Percentiles rank a stretch among this genome's conserved stretches.
Evolutionary conservation across 2,113 vertebrate species (phyloP).

Genomic region (Mola mola): DNA sequence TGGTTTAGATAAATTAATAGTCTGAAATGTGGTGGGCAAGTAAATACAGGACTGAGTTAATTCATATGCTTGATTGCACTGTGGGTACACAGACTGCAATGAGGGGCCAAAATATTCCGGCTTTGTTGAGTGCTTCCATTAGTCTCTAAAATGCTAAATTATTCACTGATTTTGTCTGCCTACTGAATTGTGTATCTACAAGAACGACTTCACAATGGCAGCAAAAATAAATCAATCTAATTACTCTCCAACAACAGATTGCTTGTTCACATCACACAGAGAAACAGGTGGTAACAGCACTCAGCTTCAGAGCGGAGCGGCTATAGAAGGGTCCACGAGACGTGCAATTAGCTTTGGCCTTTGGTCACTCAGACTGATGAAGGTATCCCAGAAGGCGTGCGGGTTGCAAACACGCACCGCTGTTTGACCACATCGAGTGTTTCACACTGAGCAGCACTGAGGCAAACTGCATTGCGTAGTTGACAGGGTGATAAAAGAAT

Average conservation of each 20-base stretch:
- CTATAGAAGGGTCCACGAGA: constrained; percentile 23
- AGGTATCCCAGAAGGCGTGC: constrained; percentile 23
- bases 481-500: constrained; percentile 30
- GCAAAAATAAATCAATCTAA: constrained; percentile 57
- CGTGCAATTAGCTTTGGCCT: constrained; percentile 44
- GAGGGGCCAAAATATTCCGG: too few species aligned
- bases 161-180: constrained; percentile 33
- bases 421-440: constrained; percentile 45
- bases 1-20: too few species aligned
- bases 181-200: too few species aligned
- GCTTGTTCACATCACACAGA: constrained; percentile 48
- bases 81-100: too few species aligned
- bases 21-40: too few species aligned
- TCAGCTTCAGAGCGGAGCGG: constrained; percentile 9
- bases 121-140: too few species aligned
- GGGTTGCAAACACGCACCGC: not conserved
- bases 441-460: constrained; percentile 42
- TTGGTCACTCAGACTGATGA: constrained; percentile 29
- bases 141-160: too few species aligned
- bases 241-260: constrained; percentile 52
- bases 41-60: too few species aligned
- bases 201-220: constrained; percentile 39
- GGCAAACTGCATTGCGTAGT: constrained; percentile 18
- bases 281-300: constrained; percentile 9
- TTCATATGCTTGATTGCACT: too few species aligned